Evolutionary conservation across 2,113 vertebrate genomes (phyloP).

Genomic region (Oreochromis niloticus): DNA sequence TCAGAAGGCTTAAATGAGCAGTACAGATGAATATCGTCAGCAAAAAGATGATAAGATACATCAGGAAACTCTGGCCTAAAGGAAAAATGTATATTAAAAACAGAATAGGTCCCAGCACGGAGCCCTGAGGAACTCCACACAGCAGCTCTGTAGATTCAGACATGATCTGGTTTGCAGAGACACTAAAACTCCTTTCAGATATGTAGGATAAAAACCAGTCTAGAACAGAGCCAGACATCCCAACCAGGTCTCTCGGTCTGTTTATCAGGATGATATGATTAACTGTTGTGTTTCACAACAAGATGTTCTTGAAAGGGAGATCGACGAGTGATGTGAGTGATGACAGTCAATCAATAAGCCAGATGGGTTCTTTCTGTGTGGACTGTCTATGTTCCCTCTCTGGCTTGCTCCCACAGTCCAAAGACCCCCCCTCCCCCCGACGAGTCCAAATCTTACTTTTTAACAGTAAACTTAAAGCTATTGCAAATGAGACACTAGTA

Average conservation of each 20-base stretch:
- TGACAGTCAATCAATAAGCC: neutral
- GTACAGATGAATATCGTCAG: too few species aligned
- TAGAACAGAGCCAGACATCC: neutral
- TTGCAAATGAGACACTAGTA: neutral
- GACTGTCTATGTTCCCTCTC: too few species aligned
- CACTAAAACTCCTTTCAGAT: neutral
- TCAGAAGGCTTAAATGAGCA: too few species aligned
- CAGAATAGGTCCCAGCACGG: neutral
- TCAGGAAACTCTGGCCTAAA: neutral
- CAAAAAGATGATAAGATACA: too few species aligned
- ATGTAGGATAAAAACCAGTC: neutral
- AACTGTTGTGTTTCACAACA: neutral
- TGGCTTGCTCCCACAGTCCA: neutral
- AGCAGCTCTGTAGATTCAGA: neutral
- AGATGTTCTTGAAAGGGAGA: too few species aligned
- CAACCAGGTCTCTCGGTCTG: neutral
- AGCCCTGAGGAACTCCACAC: neutral
- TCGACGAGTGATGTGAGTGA: too few species aligned
- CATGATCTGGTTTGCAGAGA: neutral
- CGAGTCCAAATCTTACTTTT: too few species aligned
- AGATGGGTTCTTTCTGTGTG: accelerated
- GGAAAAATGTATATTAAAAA: neutral
- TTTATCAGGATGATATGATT: neutral
- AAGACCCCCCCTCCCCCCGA: accelerated
- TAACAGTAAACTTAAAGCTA: neutral